These are phyloP conservation scores for Drosophila elegans DNA, from an alignment of 1,140 invertebrate genomes.

Conservation along the genomic window DNA sequence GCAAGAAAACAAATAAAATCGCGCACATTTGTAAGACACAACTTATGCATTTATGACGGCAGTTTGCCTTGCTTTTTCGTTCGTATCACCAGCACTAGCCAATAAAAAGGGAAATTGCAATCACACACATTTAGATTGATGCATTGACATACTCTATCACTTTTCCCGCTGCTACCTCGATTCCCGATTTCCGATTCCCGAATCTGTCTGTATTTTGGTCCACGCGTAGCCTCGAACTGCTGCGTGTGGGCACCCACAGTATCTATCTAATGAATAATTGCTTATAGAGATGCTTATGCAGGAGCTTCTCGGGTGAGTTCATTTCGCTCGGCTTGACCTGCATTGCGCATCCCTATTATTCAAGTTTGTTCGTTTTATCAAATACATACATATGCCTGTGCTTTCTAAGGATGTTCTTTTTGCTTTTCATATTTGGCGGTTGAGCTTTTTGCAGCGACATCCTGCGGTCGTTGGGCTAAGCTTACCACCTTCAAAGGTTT, in stretches of 20 bases:
- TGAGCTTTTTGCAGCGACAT: conserved; percentile 1
- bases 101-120: background rate
- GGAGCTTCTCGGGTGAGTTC: conserved; percentile 17
- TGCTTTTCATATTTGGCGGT: background rate
- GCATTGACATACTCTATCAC: conserved; percentile 1
- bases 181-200: background rate
- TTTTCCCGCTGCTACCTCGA: background rate
- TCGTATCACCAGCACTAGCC: background rate
- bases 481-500: background rate
- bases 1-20: background rate
- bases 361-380: conserved; percentile 3
- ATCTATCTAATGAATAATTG: conserved; percentile 33
- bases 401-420: conserved; percentile 16
- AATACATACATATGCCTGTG: conserved; percentile 6
- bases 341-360: conserved; percentile 34
- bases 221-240: conserved; percentile 30
- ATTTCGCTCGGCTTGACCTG: conserved; percentile 31
- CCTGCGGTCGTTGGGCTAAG: background rate
- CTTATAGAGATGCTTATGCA: conserved; percentile 28
- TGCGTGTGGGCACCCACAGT: conserved; percentile 15
- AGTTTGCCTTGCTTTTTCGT: background rate
- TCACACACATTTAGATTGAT: background rate
- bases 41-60: background rate
- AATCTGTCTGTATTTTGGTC: conserved; percentile 23
- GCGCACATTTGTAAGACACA: background rate